Conservation (phyloP, 2,888 invertebrate genomes). For the Cerceris rybyensis region DNA sequence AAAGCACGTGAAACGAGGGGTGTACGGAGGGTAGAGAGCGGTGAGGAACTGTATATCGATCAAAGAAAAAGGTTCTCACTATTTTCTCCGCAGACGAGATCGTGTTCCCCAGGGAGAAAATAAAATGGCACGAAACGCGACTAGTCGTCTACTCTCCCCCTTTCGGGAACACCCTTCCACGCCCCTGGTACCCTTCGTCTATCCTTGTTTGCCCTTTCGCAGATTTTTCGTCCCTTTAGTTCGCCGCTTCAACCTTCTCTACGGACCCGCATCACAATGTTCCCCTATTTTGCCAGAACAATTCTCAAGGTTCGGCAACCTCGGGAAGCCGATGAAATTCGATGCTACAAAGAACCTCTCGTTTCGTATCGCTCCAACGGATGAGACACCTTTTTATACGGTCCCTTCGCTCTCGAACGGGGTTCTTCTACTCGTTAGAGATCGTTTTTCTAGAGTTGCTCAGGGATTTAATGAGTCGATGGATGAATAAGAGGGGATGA, state of each 20-base stretch:
- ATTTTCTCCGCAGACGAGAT: conserved; percentile 40
- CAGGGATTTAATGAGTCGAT: too few relatives aligned
- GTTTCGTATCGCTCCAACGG: conserved; percentile 1
- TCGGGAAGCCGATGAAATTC: conserved; percentile 64
- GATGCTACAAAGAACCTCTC: conserved; percentile 51
- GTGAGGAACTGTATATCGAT: conserved; percentile 48
- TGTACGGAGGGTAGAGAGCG: conserved; percentile 7
- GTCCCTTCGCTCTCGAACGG: neutral
- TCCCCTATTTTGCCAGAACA: conserved; percentile 39
- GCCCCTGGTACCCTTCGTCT: neutral
- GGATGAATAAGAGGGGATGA: too few relatives aligned
- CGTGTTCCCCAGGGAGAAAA: conserved; percentile 51
- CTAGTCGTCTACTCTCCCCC: conserved; percentile 18
- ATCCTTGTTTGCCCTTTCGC: conserved; percentile 5
- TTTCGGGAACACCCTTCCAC: conserved; percentile 18
- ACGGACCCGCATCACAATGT: conserved; percentile 26
- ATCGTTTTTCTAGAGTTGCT: too few relatives aligned
- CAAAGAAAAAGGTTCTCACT: conserved; percentile 16
- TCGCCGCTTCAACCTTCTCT: conserved; percentile 11
- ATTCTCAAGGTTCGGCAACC: conserved; percentile 46
- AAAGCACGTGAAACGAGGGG: conserved; percentile 22
- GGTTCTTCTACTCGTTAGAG: conserved; percentile 5
- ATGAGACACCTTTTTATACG: conserved; percentile 21
- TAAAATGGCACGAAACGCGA: conserved; percentile 53
- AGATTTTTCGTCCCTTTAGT: neutral